Base-by-base conservation (phyloP, 2,797 vertebrate genomes). In the Mus spretus region DNA sequence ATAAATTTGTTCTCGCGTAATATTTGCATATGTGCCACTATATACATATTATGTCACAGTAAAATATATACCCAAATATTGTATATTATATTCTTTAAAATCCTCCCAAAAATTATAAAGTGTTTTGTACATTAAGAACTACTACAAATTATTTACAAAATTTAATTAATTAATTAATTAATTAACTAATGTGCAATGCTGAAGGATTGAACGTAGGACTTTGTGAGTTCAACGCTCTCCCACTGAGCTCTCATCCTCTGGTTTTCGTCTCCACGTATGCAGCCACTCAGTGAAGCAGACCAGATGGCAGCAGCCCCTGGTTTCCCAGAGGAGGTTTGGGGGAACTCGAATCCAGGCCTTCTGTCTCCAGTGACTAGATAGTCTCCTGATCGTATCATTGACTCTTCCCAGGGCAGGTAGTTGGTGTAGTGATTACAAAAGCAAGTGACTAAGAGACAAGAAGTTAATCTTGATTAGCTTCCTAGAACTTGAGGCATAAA, bases 401-500 rank as follows among this genome's bases (percentile, higher is more conserved):
- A 50, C 17, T 22, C 70, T n/a, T 37, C 40, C 15, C 53, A 15
- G 17, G 15, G 20, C 31, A 2, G 14, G 61, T 6, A 40, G 34
- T 11, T 72, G 24, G 40, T 81, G 3, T 15, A 3, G 11, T 70
- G 65, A 31, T n/a, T 47, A 81, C 0, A 0, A 96, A 86, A 94
- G 6, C 44, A 67, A 17, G 19, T 15, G 84, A 61, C 87, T 67
- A 47, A 77, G 31, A 47, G 37, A 31, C 34, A 61, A 26, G 13
- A 53, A n/a, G 3, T 72, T 70, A 89, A 77, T 37, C 37, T 83
- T 80, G 47, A 53, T 74, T 79, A 34, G 24, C 37, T 87, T 83
- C 95, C 74, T 77, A 70, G 86, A 95, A 94, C 91, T 72, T 37
- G 22, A 78, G 92, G 28, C 63, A 86, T 91, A 34, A 87, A 13